Percentiles rank a stretch among this genome's conserved stretches.
These are phyloP conservation scores for Rhopalosiphum maidis DNA, from an alignment of 1,140 invertebrate species.

Conservation along the genomic window DNA sequence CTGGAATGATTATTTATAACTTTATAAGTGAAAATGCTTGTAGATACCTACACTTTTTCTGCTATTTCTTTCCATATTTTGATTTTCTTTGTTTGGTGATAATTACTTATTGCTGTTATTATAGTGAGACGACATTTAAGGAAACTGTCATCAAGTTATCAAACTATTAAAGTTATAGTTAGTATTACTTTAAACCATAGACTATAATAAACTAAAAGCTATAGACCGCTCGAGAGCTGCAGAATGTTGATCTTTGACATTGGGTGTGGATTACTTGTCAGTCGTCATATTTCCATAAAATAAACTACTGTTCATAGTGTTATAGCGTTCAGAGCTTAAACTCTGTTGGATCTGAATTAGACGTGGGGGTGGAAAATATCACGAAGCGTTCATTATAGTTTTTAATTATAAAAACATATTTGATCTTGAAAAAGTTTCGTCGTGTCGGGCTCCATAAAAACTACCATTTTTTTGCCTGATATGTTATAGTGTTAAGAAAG, in stretches of 20 bases:
- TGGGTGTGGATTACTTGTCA: slow-evolving; percentile 9
- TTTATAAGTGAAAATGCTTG: background rate
- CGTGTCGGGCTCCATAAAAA: background rate
- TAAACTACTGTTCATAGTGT: background rate
- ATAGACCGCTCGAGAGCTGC: background rate
- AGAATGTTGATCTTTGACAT: background rate
- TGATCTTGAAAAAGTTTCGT: background rate
- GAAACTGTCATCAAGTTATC: background rate
- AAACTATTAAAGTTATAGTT: background rate
- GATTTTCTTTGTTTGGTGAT: too few species aligned
- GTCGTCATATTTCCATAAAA: background rate
- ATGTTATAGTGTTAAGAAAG: background rate
- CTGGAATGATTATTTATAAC: background rate
- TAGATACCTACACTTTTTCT: too few species aligned
- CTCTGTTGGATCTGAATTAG: background rate
- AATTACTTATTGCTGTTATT: background rate
- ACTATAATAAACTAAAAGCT: background rate
- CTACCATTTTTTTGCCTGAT: background rate
- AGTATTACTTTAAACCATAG: background rate
- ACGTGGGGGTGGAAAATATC: background rate
- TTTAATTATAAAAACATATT: background rate
- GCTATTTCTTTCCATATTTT: too few species aligned
- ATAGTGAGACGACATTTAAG: background rate
- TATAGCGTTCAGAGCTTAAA: background rate
- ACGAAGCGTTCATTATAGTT: background rate